Evolutionary conservation across 2,113 vertebrate genomes (phyloP).

Genomic region (Corythoichthys intestinalis): DNA sequence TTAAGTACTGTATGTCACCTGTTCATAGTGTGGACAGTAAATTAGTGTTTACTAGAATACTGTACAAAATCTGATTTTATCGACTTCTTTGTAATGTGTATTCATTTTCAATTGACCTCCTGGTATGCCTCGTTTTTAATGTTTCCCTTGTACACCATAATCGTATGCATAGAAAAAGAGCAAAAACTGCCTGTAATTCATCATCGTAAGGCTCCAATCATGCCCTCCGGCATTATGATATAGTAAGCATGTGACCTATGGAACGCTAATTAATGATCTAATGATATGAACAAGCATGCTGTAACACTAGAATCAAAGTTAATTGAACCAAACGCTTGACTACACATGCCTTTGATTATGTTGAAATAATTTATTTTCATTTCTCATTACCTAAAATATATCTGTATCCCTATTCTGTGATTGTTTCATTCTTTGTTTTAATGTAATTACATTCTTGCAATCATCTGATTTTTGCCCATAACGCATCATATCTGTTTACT

Average conservation of each 20-base stretch:
- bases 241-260: constrained; percentile 49
- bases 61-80: background rate
- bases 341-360: constrained; percentile 44
- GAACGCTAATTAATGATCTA: constrained; percentile 63
- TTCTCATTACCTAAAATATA: background rate
- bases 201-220: constrained; percentile 39
- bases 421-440: background rate
- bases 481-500: constrained; percentile 11
- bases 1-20: background rate
- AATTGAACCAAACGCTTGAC: constrained; percentile 66
- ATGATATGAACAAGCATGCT: constrained; percentile 52
- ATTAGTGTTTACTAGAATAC: background rate
- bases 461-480: background rate
- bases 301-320: constrained; percentile 51
- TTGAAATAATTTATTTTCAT: constrained; percentile 21
- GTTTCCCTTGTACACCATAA: constrained; percentile 36
- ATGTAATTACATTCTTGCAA: background rate
- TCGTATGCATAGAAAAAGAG: constrained; percentile 40
- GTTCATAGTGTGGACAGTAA: background rate
- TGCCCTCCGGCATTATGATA: constrained; percentile 44
- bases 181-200: constrained; percentile 35
- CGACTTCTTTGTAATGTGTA: too few relatives aligned
- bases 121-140: background rate
- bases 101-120: too few relatives aligned
- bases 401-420: too few relatives aligned